phyloP scores from a whole-genome alignment of 2,888 invertebrate genomes.

The Microdon myrmicae region DNA sequence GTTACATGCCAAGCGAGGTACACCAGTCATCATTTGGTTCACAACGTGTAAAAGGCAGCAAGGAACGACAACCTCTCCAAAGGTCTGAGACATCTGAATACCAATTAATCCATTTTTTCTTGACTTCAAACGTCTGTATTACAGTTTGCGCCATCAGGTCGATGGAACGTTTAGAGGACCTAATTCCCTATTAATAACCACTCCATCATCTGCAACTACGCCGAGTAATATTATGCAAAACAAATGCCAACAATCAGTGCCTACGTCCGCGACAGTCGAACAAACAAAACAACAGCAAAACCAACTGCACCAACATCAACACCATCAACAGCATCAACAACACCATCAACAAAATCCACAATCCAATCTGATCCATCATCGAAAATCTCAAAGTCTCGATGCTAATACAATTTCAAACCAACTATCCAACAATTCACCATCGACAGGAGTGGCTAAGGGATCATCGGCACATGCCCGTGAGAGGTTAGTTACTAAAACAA shows the following conservation, averaged over 20 bases:
- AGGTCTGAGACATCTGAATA: no score
- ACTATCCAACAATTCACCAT: slow-evolving; percentile 45
- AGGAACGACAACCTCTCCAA: slow-evolving; percentile 69
- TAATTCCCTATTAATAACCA: slow-evolving; percentile 36
- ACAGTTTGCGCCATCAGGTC: slow-evolving; percentile 39
- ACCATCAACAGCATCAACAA: slow-evolving; percentile 15
- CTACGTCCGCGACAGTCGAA: slow-evolving; percentile 17
- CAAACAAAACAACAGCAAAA: no score
- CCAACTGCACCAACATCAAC: slow-evolving; percentile 33
- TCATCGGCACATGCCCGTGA: slow-evolving; percentile 67
- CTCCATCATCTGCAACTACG: slow-evolving; percentile 40
- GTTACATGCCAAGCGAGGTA: slow-evolving; percentile 43
- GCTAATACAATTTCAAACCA: slow-evolving; percentile 69
- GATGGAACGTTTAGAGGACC: slow-evolving; percentile 39
- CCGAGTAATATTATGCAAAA: slow-evolving; percentile 37
- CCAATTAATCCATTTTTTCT: no score
- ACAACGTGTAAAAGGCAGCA: slow-evolving; percentile 73
- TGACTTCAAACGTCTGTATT: not conserved
- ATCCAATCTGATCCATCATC: slow-evolving; percentile 69
- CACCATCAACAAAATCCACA: slow-evolving; percentile 52
- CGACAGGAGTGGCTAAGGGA: slow-evolving; percentile 56
- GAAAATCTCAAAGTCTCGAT: slow-evolving; percentile 86
- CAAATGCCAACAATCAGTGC: slow-evolving; percentile 38
- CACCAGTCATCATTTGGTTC: slow-evolving; percentile 60
- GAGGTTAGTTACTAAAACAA: slow-evolving; percentile 57